A percentile compares a stretch with the other conserved stretches of the same genome.
Evolutionary conservation across 2,113 vertebrate genomes (phyloP).

Genomic region (Callocephalon fimbriatum): DNA sequence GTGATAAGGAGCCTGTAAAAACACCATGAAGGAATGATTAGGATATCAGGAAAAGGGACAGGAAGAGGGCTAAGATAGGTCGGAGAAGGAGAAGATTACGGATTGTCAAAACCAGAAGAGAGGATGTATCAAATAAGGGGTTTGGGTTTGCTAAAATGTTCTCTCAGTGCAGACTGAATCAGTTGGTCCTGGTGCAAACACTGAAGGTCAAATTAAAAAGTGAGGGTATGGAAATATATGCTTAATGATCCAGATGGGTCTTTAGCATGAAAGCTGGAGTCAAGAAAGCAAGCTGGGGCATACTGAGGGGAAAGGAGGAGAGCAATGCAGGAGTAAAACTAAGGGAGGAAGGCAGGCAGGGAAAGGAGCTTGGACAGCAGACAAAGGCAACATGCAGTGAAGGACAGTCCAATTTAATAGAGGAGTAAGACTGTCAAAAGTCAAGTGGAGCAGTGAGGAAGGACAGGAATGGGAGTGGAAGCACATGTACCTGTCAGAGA

Average conservation of each 20-base stretch:
- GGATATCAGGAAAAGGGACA: neutral
- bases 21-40: neutral
- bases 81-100: neutral
- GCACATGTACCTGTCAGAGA: neutral
- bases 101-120: neutral
- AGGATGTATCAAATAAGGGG: neutral
- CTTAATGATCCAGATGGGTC: neutral
- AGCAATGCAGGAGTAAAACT: neutral
- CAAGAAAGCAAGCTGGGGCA: neutral
- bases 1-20: neutral
- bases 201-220: neutral
- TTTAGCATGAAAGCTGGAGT: neutral
- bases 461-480: neutral
- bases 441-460: neutral
- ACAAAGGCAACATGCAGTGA: neutral
- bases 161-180: neutral
- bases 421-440: neutral
- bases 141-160: neutral
- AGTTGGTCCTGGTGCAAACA: neutral
- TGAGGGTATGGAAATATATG: rapidly evolving
- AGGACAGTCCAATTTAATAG: neutral
- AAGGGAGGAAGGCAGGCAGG: neutral
- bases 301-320: neutral
- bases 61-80: neutral
- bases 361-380: neutral